These are phyloP conservation scores for Sylvicola fuscatus DNA, from an alignment of 2,888 invertebrate genomes.

Conservation along the genomic window DNA sequence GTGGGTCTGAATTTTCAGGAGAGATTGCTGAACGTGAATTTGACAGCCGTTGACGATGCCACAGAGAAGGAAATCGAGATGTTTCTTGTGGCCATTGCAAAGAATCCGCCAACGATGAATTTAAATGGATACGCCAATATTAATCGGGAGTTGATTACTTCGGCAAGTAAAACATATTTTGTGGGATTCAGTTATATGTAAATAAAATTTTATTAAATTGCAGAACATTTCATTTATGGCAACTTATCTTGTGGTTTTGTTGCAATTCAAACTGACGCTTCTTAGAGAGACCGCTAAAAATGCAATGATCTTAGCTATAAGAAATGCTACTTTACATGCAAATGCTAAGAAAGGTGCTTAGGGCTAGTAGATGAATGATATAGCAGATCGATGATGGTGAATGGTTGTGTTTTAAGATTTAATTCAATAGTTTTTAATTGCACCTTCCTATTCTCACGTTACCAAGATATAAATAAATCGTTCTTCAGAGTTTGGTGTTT, in stretches of 20 bases:
- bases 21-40: slow-evolving; percentile 42
- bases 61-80: slow-evolving; percentile 50
- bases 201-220: background rate
- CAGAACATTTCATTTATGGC: slow-evolving; percentile 52
- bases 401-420: too few relatives aligned
- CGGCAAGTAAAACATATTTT: slow-evolving; percentile 24
- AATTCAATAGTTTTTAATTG: too few relatives aligned
- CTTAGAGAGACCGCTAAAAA: slow-evolving; percentile 31
- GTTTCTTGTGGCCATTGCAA: slow-evolving; percentile 50
- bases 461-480: too few relatives aligned
- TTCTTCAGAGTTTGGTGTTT: too few relatives aligned
- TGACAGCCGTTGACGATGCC: slow-evolving; percentile 38
- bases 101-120: slow-evolving; percentile 58
- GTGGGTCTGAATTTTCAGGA: slow-evolving; percentile 41
- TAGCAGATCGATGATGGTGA: too few relatives aligned
- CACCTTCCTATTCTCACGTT: too few relatives aligned
- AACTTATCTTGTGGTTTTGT: slow-evolving; percentile 47
- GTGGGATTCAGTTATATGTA: slow-evolving; percentile 1
- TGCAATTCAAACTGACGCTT: slow-evolving; percentile 49
- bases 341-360: too few relatives aligned
- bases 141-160: slow-evolving; percentile 43
- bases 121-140: slow-evolving; percentile 52
- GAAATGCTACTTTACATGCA: too few relatives aligned
- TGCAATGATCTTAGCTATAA: slow-evolving; percentile 6
- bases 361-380: too few relatives aligned